A percentile compares a stretch with the other conserved stretches of the same genome.
phyloP scores from a whole-genome alignment of 2,797 vertebrate genomes.

The Gallinago nigripennis region DNA sequence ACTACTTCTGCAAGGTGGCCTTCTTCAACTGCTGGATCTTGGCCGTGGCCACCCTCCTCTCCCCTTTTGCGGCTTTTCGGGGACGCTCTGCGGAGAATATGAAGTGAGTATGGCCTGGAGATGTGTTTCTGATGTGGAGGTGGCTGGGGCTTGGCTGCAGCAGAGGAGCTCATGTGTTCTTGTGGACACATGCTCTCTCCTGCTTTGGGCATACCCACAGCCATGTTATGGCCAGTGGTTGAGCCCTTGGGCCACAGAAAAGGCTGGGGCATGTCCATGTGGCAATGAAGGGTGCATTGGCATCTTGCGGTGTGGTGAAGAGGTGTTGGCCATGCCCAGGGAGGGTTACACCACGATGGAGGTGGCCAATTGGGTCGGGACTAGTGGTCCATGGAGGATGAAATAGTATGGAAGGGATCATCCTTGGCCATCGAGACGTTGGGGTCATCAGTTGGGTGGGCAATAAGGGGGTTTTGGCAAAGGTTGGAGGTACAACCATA shows the following conservation, averaged over 20 bases:
- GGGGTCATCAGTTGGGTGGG: neutral
- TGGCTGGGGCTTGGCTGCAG: neutral
- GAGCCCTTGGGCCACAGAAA: neutral
- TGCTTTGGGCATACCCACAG: neutral
- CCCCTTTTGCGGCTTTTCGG: neutral
- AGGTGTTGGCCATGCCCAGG: neutral
- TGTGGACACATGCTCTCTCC: neutral
- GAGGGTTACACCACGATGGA: rapidly evolving
- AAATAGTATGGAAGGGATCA: neutral
- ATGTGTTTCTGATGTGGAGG: neutral
- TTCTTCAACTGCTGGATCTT: constrained; percentile 46
- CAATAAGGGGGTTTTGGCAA: rapidly evolving
- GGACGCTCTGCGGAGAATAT: constrained; percentile 51
- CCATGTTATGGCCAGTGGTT: rapidly evolving
- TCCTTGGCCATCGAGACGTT: rapidly evolving
- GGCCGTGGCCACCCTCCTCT: constrained; percentile 15
- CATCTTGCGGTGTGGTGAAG: neutral
- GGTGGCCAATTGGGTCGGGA: neutral
- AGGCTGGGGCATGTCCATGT: neutral
- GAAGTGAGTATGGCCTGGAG: constrained; percentile 30
- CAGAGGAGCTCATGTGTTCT: neutral
- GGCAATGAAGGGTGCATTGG: too few species aligned
- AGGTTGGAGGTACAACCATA: neutral
- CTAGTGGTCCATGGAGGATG: too few species aligned
- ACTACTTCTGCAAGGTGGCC: constrained; percentile 36